Conservation (phyloP, 2,888 invertebrate species). For the Meloe dianella region DNA sequence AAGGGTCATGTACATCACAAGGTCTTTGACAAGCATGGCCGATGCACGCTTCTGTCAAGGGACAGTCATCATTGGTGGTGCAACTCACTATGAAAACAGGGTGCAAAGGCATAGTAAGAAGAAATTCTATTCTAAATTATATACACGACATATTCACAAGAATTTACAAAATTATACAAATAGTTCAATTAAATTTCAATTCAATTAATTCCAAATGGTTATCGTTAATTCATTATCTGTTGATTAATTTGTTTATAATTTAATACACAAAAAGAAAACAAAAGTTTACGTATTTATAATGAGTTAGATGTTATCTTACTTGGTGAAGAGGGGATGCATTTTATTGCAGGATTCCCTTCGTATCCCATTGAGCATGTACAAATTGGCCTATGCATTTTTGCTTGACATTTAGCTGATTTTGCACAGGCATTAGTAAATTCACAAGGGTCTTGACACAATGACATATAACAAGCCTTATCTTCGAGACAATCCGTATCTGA, state of each 20-base stretch:
- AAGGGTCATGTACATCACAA: constrained; percentile 84
- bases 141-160: constrained; percentile 35
- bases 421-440: constrained; percentile 81
- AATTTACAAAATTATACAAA: constrained; percentile 22
- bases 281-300: too few species aligned
- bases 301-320: constrained; percentile 67
- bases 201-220: not conserved
- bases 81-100: constrained; percentile 76
- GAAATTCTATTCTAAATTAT: constrained; percentile 40
- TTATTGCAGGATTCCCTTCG: constrained; percentile 81
- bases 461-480: constrained; percentile 83
- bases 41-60: constrained; percentile 85
- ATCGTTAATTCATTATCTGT: constrained; percentile 19
- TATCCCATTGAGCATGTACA: constrained; percentile 81
- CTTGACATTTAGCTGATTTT: constrained; percentile 76
- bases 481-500: constrained; percentile 85
- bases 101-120: constrained; percentile 39
- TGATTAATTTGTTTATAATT: constrained; percentile 32
- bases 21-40: constrained; percentile 85
- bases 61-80: constrained; percentile 84
- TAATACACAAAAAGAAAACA: not conserved
- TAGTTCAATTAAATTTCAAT: too few species aligned
- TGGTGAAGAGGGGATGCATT: constrained; percentile 77
- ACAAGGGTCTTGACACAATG: constrained; percentile 82
- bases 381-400: constrained; percentile 82